A percentile compares a stretch with the other conserved stretches of the same genome.
Evolutionary conservation across 2,888 invertebrate species (phyloP).

Genomic region (Serrognathus titanus): DNA sequence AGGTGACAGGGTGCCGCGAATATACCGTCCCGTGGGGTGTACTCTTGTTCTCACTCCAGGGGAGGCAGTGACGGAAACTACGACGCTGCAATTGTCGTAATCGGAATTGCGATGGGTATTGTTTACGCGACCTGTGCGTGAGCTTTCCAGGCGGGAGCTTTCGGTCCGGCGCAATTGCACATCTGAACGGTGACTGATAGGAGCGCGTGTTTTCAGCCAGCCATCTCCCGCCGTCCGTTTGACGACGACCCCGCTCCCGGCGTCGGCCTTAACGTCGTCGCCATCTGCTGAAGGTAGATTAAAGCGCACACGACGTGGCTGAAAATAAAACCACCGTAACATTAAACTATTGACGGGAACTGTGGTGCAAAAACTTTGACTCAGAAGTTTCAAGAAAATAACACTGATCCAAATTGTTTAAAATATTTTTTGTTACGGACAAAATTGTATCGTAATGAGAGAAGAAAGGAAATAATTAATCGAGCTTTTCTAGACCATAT

Average conservation of each 20-base stretch:
- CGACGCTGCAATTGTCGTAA: conserved; percentile 9
- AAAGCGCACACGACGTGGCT: conserved; percentile 43
- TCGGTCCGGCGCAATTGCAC: not conserved
- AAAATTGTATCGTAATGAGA: too few relatives aligned
- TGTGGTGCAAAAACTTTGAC: too few relatives aligned
- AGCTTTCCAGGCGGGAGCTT: conserved; percentile 9
- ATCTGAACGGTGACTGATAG: conserved; percentile 32
- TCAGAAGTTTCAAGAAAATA: too few relatives aligned
- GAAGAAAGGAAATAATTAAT: too few relatives aligned
- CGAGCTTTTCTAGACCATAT: too few relatives aligned
- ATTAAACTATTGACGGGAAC: too few relatives aligned
- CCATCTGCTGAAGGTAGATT: conserved; percentile 40
- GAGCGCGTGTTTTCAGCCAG: conserved; percentile 34
- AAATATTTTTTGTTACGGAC: too few relatives aligned
- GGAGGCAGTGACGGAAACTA: conserved; percentile 37
- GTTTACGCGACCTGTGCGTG: conserved; percentile 5
- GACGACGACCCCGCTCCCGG: conserved; percentile 22
- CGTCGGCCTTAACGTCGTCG: conserved; percentile 24
- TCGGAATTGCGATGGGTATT: not conserved
- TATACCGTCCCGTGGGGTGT: conserved; percentile 45
- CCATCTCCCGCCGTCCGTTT: conserved; percentile 35
- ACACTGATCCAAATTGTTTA: too few relatives aligned
- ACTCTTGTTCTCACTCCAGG: conserved; percentile 40
- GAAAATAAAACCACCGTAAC: conserved; percentile 18
- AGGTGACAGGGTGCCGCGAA: conserved; percentile 49